Evolutionary conservation across 2,888 invertebrate genomes (phyloP), one percentile per base, ranked within the genome.

Genomic region (Drosophila histrio): DNA sequence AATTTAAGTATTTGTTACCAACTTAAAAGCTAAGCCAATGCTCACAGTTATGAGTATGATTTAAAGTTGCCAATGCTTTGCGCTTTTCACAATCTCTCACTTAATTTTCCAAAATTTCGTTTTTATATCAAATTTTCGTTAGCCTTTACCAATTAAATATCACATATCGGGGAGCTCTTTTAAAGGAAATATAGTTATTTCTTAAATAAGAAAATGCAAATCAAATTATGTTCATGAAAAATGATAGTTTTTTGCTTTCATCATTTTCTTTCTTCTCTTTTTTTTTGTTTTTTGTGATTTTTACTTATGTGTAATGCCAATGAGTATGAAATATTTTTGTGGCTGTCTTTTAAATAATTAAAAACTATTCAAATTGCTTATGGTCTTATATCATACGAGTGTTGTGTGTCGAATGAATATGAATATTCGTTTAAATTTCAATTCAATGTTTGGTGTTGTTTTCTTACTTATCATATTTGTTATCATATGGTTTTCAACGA

Each of bases 91-190:
- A 36, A 44, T 46, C 63, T 64, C 54, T 59, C 49, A 64, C 73
- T 71, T 52, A 56, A 59, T 56, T 74, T 59, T 47, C 28, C 41
- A 58, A 61, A 66, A 49, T 41, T 56, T 44, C 52, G 24, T 56
- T 60, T 76, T 50, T 54, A 47, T 30, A 61, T 49, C 38, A 62
- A 67, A 58, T 36, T 60, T 79, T 49, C 47, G 49, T 65, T 59
- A 38, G 52, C 52, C 24, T 58, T 76, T 68, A 83, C 60, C 65
- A 85, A 85, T 89, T 89, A 79, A 82, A 89, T 90, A 90, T 90
- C 90, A 90, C 90, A 90, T 90, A 79, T 90, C 88, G 88, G 90
- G 82, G 90, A 90, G 90, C 90, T 90, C 90, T 90, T 88, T 88
- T 85, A 58, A 78, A 77, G 68, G 73, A 58, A 73, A 86, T 72